Evolutionary conservation across 2,888 invertebrate genomes (phyloP).

Genomic region (Heliothis peltigera): DNA sequence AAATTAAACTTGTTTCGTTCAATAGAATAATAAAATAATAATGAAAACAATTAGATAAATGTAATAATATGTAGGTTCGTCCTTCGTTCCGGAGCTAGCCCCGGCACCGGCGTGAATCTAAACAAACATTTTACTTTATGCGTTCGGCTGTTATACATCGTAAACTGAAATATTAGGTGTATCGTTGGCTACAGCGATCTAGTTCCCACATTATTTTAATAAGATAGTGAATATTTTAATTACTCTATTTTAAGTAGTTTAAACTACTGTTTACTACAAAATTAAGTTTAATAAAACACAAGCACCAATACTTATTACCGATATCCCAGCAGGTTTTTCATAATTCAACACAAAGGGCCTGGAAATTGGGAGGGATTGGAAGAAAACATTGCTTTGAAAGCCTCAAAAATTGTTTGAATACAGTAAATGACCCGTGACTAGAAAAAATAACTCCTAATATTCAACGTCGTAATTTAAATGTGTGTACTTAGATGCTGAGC

Average conservation of each 20-base stretch:
- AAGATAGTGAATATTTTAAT: too few relatives aligned
- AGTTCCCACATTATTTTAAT: background rate
- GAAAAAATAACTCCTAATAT: background rate
- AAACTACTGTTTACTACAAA: background rate
- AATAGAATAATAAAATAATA: constrained; percentile 7
- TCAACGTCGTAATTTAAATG: background rate
- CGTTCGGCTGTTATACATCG: constrained; percentile 8
- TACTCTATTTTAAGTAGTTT: too few relatives aligned
- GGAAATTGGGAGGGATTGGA: too few relatives aligned
- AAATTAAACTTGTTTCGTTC: background rate
- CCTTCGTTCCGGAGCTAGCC: constrained; percentile 3
- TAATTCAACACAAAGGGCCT: too few relatives aligned
- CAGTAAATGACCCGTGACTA: too few relatives aligned
- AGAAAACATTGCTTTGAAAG: too few relatives aligned
- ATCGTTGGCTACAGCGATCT: background rate
- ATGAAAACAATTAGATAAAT: constrained; percentile 28
- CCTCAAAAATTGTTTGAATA: too few relatives aligned
- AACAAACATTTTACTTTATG: constrained; percentile 30
- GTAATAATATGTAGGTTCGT: constrained; percentile 24
- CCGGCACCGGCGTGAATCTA: constrained; percentile 29
- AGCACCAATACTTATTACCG: too few relatives aligned
- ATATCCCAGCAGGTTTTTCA: too few relatives aligned
- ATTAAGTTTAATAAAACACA: background rate
- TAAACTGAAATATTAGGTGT: constrained; percentile 6
- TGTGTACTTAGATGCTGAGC: constrained; percentile 91